Evolutionary conservation across 2,113 vertebrate species (phyloP).

Genomic region (Nothocercus julius): DNA sequence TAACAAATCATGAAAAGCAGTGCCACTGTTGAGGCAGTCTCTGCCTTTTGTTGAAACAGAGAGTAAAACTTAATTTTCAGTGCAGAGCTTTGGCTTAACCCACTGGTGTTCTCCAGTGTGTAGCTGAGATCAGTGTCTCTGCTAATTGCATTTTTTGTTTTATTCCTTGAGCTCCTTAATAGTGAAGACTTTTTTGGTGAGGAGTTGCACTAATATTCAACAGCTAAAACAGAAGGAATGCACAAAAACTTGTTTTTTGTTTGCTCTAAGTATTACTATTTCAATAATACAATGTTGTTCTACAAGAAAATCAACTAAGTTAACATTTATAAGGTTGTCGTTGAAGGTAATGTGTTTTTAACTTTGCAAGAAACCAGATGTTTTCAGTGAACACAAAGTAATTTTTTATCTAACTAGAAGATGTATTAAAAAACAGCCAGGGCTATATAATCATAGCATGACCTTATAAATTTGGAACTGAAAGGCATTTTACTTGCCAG

Average conservation of each 20-base stretch:
- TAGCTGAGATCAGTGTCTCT: neutral
- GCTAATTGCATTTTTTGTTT: neutral
- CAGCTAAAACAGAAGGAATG: neutral
- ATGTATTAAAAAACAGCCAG: neutral
- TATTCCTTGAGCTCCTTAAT: neutral
- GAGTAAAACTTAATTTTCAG: neutral
- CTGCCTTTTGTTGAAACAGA: neutral
- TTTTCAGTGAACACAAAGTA: neutral
- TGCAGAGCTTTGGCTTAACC: neutral
- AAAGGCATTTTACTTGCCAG: neutral
- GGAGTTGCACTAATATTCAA: neutral
- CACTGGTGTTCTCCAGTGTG: neutral
- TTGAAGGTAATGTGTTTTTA: neutral
- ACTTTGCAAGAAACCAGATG: neutral
- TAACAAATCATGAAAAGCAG: neutral
- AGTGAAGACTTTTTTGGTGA: neutral
- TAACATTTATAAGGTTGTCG: neutral
- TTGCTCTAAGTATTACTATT: neutral
- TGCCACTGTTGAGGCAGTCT: neutral
- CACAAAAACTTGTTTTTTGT: neutral
- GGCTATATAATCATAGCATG: neutral
- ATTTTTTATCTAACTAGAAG: neutral
- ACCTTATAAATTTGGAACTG: neutral
- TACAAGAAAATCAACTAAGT: neutral
- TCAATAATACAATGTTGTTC: neutral